A percentile compares a stretch with the other conserved stretches of the same genome.
Evolutionary conservation across 2,888 invertebrate genomes (phyloP).

Genomic region (Tenthredo livida): DNA sequence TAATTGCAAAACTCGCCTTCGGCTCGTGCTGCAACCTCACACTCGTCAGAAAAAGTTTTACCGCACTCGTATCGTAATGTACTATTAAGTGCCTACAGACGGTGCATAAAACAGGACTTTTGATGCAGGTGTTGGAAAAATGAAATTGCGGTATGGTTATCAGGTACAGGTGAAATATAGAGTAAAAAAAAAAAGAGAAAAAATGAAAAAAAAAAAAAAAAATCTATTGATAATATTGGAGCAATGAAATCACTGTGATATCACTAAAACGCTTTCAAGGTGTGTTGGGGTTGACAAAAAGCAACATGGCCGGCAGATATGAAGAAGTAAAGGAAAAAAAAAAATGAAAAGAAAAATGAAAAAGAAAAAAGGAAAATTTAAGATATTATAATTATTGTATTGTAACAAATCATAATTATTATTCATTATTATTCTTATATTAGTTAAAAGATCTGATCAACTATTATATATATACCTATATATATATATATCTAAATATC

Average conservation of each 20-base stretch:
- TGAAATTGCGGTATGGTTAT: conserved; percentile 43
- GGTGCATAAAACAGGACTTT: too few relatives aligned
- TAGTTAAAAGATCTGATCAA: conserved; percentile 58
- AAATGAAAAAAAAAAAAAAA: conserved; percentile 56
- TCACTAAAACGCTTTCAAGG: conserved; percentile 77
- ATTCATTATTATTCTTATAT: conserved; percentile 50
- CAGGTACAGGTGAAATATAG: not conserved
- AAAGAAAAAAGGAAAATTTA: conserved; percentile 62
- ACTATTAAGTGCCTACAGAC: too few relatives aligned
- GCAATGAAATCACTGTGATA: conserved; percentile 78
- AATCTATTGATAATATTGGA: conserved; percentile 77
- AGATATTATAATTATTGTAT: conserved; percentile 70
- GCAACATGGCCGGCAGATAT: conserved; percentile 54
- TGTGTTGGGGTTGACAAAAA: conserved; percentile 70
- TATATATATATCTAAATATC: too few relatives aligned
- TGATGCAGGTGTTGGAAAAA: too few relatives aligned
- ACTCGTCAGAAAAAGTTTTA: too few relatives aligned
- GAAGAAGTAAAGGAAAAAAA: conserved; percentile 7
- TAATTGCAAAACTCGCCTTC: too few relatives aligned
- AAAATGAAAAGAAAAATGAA: conserved; percentile 40
- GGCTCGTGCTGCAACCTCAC: too few relatives aligned
- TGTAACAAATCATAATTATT: conserved; percentile 62
- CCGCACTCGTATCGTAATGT: too few relatives aligned
- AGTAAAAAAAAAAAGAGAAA: not conserved
- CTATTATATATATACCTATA: conserved; percentile 56